Evolutionary conservation across 2,113 vertebrate genomes (phyloP).

Genomic region (Coptodon bakossiorum): DNA sequence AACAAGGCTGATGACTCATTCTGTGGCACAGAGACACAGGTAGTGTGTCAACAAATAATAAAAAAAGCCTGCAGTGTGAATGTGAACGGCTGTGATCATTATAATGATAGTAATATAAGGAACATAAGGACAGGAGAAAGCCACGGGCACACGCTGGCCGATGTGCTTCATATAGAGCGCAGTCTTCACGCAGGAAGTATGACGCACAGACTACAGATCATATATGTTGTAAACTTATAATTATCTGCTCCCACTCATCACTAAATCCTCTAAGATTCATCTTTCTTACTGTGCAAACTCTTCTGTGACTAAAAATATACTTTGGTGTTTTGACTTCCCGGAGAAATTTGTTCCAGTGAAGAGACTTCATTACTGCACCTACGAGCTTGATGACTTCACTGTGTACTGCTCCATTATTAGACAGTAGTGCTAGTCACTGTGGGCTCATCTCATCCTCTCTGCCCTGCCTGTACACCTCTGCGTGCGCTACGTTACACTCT

Average conservation of each 20-base stretch:
- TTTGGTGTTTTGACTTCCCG: not conserved
- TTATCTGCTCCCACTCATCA: not conserved
- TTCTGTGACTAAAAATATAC: not conserved
- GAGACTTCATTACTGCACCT: not conserved
- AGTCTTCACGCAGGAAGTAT: not conserved
- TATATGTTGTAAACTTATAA: not conserved
- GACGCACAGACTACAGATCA: not conserved
- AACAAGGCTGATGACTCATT: conserved; percentile 11
- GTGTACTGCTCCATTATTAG: conserved; percentile 12
- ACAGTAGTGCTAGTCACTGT: not conserved
- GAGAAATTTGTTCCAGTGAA: not conserved
- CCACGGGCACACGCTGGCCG: not conserved
- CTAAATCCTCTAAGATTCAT: not conserved
- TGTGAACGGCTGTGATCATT: not conserved
- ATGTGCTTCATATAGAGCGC: not conserved
- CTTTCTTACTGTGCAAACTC: not conserved
- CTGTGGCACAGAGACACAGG: not conserved
- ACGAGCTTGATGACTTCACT: not conserved
- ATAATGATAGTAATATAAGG: not conserved
- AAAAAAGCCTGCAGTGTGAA: not conserved
- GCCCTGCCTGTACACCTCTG: not conserved
- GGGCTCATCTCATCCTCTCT: not conserved
- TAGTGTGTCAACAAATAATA: not conserved
- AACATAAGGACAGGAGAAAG: not conserved
- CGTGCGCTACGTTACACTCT: not conserved